A percentile compares a stretch with the other conserved stretches of the same genome.
These are phyloP conservation scores for Toxonevra muliebris DNA, from an alignment of 2,888 invertebrate genomes.

Conservation along the genomic window DNA sequence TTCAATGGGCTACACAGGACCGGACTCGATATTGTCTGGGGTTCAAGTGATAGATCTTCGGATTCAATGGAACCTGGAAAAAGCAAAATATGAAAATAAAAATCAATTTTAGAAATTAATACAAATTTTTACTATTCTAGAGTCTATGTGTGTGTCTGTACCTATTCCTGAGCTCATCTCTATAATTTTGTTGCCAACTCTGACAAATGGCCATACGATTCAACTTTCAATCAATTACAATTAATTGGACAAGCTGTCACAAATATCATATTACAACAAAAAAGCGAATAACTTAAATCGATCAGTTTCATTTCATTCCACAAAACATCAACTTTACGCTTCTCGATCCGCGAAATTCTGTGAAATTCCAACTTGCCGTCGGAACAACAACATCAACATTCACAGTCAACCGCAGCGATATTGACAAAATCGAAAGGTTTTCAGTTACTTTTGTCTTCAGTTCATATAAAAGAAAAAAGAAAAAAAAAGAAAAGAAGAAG, in stretches of 20 bases:
- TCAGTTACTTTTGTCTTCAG: neutral
- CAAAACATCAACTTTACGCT: too few relatives aligned
- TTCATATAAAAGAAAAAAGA: neutral
- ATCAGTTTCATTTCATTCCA: too few relatives aligned
- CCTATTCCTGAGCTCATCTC: too few relatives aligned
- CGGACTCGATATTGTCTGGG: slow-evolving; percentile 65
- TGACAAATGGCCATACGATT: too few relatives aligned
- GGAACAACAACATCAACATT: slow-evolving; percentile 5
- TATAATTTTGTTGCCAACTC: too few relatives aligned
- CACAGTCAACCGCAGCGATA: neutral
- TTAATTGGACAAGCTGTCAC: too few relatives aligned
- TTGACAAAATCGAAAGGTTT: neutral
- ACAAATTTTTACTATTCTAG: too few relatives aligned
- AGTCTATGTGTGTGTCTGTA: too few relatives aligned
- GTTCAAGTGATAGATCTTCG: slow-evolving; percentile 79
- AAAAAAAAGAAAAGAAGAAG: slow-evolving; percentile 27
- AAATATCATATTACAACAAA: too few relatives aligned
- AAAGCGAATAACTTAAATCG: too few relatives aligned
- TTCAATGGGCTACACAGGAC: slow-evolving; percentile 70
- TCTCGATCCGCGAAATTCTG: neutral
- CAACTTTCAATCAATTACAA: too few relatives aligned
- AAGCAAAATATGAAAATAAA: slow-evolving; percentile 46
- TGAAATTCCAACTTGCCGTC: neutral
- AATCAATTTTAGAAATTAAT: neutral
- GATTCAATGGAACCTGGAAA: slow-evolving; percentile 81